A percentile compares a stretch with the other conserved stretches of the same genome.
phyloP scores from a whole-genome alignment of 2,113 vertebrate genomes.

The human (Homo sapiens) region GRCh38 chr6:43985501-43986000 shows the following conservation, averaged over 20 bases:
- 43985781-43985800: not conserved
- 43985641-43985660: not conserved
- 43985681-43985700: not conserved
- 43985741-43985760: not conserved
- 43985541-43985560: not conserved
- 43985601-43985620: not conserved
- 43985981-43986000: not conserved
- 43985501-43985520: not conserved
- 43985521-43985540: rapidly evolving
- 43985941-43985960: not conserved
- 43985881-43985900: not conserved
- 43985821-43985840: no score
- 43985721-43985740: not conserved
- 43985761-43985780: not conserved
- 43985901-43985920: not conserved
- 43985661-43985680: not conserved
- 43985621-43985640: not conserved
- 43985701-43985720: not conserved
- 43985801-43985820: not conserved
- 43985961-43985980: not conserved
- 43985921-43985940: not conserved
- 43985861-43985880: not conserved
- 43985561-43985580: not conserved
- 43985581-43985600: not conserved
- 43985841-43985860: not conserved